Conservation (phyloP, 1,140 invertebrate species). For the Magallana angulata region DNA sequence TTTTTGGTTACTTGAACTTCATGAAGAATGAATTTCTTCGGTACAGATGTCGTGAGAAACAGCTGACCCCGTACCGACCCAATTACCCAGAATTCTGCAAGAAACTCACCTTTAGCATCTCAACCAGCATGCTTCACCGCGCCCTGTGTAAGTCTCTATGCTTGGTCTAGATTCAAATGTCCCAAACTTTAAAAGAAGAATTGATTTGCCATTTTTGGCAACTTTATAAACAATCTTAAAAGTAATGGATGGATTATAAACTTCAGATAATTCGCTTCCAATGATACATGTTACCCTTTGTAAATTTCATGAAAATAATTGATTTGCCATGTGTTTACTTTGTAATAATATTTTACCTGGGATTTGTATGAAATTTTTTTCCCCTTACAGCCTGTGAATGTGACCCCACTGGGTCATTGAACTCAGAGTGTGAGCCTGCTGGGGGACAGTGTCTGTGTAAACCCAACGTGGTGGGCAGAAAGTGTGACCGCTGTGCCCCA, state of each 20-base stretch:
- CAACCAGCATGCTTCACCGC: constrained; percentile 73
- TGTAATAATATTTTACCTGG: too few relatives aligned
- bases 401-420: constrained; percentile 94
- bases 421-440: constrained; percentile 90
- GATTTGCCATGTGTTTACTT: too few relatives aligned
- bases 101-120: constrained; percentile 77
- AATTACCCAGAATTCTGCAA: constrained; percentile 74
- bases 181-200: not conserved
- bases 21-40: constrained; percentile 87
- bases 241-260: too few relatives aligned
- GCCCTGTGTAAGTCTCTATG: constrained; percentile 69
- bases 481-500: constrained; percentile 96
- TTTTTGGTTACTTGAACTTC: constrained; percentile 74
- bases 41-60: constrained; percentile 85
- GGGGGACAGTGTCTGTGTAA: constrained; percentile 97
- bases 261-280: not conserved
- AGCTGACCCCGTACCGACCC: constrained; percentile 70
- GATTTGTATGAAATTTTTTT: not conserved
- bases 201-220: not conserved
- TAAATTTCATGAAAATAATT: too few relatives aligned
- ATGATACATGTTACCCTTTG: too few relatives aligned
- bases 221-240: not conserved
- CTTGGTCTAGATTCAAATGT: not conserved
- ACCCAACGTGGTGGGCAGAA: constrained; percentile 93
- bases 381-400: constrained; percentile 88